phyloP scores from a whole-genome alignment of 2,888 invertebrate genomes.

The Phlogophora meticulosa region DNA sequence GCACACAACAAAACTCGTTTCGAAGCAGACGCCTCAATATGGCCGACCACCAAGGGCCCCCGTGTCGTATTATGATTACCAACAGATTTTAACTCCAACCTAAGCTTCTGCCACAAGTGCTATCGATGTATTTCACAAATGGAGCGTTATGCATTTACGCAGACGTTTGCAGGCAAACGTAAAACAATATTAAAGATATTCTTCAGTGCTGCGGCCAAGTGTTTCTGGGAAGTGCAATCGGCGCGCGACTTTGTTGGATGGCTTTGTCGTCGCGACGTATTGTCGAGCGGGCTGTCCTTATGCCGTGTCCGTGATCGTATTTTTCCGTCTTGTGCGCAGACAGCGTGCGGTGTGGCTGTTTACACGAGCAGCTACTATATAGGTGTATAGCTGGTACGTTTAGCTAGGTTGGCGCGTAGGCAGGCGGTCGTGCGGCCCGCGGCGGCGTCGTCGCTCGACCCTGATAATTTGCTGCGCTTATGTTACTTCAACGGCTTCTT shows the following conservation, averaged over 20 bases:
- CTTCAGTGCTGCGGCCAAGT: constrained; percentile 51
- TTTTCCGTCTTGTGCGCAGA: constrained; percentile 79
- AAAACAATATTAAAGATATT: constrained; percentile 68
- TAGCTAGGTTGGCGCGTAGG: constrained; percentile 83
- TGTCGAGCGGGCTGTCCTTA: constrained; percentile 79
- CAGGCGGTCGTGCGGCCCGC: constrained; percentile 81
- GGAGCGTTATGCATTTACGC: constrained; percentile 58
- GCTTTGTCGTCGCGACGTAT: constrained; percentile 73
- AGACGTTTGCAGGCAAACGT: constrained; percentile 65
- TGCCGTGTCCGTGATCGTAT: constrained; percentile 81
- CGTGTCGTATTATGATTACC: constrained; percentile 64
- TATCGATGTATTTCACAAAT: constrained; percentile 50
- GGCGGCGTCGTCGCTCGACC: constrained; percentile 86
- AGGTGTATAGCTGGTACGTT: constrained; percentile 69
- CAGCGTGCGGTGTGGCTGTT: constrained; percentile 77
- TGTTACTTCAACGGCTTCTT: constrained; percentile 91
- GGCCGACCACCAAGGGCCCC: constrained; percentile 78
- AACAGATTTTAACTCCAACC: constrained; percentile 64
- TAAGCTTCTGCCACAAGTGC: constrained; percentile 34
- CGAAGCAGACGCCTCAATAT: constrained; percentile 85
- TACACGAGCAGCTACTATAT: constrained; percentile 74
- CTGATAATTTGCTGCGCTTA: constrained; percentile 90
- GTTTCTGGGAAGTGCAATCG: constrained; percentile 74
- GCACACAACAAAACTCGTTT: constrained; percentile 88
- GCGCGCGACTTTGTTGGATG: constrained; percentile 72